Evolutionary conservation across 2,797 vertebrate genomes (phyloP).

Genomic region (Bucorvus abyssinicus): DNA sequence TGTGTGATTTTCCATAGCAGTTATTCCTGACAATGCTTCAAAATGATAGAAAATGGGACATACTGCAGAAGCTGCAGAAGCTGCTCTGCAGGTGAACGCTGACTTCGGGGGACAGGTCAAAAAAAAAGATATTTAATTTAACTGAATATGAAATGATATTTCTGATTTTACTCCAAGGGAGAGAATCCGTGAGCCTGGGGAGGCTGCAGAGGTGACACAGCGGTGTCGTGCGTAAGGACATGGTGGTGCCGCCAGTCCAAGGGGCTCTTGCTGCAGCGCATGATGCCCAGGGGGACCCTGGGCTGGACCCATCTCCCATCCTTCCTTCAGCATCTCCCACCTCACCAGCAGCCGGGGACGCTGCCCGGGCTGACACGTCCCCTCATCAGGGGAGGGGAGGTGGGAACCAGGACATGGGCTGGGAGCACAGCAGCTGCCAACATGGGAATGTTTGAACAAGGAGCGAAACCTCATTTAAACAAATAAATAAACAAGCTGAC

Average conservation of each 20-base stretch:
- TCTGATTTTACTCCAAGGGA: neutral
- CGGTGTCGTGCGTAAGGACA: accelerated
- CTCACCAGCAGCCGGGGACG: accelerated
- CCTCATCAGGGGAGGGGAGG: neutral
- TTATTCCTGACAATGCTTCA: accelerated
- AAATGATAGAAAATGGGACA: accelerated
- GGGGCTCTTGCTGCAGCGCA: neutral
- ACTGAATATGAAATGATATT: neutral
- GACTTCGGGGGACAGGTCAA: accelerated
- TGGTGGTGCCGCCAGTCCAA: neutral
- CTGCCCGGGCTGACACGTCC: neutral
- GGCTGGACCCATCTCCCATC: neutral
- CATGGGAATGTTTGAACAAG: conserved; percentile 51
- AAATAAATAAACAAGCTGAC: conserved; percentile 71
- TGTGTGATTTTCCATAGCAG: accelerated
- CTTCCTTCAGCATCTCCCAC: neutral
- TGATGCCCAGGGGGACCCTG: neutral
- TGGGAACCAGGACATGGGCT: neutral
- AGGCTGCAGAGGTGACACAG: accelerated
- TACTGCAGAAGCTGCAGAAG: neutral
- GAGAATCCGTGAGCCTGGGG: accelerated
- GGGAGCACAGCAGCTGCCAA: conserved; percentile 30
- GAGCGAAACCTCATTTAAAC: conserved; percentile 60
- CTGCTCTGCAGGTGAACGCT: neutral
- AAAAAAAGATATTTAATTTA: neutral